Evolutionary conservation across 2,113 vertebrate genomes (phyloP).

Genomic region (Puntigrus tetrazona): DNA sequence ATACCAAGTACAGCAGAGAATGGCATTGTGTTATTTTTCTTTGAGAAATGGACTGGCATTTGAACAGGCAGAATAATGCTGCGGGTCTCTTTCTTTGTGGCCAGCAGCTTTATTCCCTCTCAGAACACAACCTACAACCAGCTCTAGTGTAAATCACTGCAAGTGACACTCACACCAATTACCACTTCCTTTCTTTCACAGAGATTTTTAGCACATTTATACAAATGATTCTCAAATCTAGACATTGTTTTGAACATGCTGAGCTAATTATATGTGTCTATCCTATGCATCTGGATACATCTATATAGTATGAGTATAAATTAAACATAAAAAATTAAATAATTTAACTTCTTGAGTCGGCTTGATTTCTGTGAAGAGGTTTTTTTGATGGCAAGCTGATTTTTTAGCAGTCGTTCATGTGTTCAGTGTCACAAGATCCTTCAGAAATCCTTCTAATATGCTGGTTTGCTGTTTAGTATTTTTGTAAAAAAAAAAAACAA

Average conservation of each 20-base stretch:
- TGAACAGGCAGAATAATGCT: constrained; percentile 22
- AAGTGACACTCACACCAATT: neutral
- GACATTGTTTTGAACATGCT: constrained; percentile 13
- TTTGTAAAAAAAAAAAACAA: neutral
- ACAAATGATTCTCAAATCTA: constrained; percentile 5
- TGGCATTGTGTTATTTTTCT: constrained; percentile 28
- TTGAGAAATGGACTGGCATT: constrained; percentile 34
- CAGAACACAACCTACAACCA: neutral
- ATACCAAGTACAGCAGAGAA: constrained; percentile 20
- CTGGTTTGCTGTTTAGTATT: neutral
- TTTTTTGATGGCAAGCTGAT: neutral
- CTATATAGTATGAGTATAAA: neutral
- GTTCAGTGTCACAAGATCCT: neutral
- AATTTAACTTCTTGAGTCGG: neutral
- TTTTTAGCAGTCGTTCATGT: neutral
- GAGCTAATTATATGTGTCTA: neutral
- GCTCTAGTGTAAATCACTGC: constrained; percentile 1
- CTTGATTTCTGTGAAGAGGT: neutral
- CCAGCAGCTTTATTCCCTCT: neutral
- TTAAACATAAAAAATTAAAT: neutral
- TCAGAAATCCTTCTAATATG: neutral
- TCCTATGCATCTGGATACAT: neutral
- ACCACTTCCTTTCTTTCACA: constrained; percentile 2
- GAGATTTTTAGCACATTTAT: constrained; percentile 18
- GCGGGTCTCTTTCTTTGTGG: neutral